Conservation (phyloP, 1,140 invertebrate species). For the Drosophila micromelanica region DNA sequence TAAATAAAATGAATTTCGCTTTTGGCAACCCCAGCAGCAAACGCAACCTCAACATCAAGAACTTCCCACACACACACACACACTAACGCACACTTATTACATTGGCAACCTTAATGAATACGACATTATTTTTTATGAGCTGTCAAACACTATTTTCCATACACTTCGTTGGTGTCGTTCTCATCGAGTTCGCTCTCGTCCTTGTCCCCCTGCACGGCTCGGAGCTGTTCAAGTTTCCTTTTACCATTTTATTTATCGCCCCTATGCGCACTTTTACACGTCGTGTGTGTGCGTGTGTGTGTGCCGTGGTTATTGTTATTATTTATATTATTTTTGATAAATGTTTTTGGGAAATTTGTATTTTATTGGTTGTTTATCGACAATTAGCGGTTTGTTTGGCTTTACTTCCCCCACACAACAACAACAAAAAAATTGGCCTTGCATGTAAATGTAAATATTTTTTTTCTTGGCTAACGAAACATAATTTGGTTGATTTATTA, state of each 20-base stretch:
- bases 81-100: conserved; percentile 22
- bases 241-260: conserved; percentile 76
- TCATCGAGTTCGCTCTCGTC: conserved; percentile 5
- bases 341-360: conserved; percentile 82
- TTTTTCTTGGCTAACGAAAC: conserved; percentile 24
- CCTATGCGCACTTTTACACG: conserved; percentile 26
- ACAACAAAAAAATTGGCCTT: conserved; percentile 39
- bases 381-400: conserved; percentile 81
- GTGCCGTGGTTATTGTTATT: conserved; percentile 71
- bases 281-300: conserved; percentile 20
- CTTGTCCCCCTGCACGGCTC: conserved; percentile 2
- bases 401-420: conserved; percentile 14
- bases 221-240: conserved; percentile 61
- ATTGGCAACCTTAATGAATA: conserved; percentile 75
- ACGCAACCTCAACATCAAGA: conserved; percentile 26
- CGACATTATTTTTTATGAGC: conserved; percentile 83
- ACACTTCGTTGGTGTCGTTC: conserved; percentile 56
- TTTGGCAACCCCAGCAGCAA: conserved; percentile 64
- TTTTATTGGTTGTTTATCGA: conserved; percentile 83
- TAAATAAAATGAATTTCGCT: conserved; percentile 78
- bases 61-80: conserved; percentile 36
- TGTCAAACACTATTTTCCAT: conserved; percentile 83
- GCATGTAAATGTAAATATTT: conserved; percentile 68
- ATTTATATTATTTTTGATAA: conserved; percentile 83
- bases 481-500: conserved; percentile 70